Evolutionary conservation across 2,113 vertebrate genomes (phyloP).

Genomic region (Pterophyllum scalare): DNA sequence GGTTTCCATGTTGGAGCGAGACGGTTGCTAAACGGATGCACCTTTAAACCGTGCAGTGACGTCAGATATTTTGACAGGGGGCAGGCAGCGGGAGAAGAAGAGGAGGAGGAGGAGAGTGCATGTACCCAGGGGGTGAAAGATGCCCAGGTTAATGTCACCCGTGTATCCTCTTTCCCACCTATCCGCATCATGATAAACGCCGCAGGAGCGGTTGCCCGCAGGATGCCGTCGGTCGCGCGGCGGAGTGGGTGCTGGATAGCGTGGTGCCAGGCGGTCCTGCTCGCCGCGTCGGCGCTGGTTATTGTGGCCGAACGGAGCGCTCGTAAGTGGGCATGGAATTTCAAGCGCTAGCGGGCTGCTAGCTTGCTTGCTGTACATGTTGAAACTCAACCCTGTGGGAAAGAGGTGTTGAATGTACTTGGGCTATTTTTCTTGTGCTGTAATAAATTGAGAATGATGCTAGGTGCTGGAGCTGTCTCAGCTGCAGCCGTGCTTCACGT

Average conservation of each 20-base stretch:
- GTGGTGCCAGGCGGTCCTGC: conserved; percentile 80
- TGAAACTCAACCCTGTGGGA: not conserved
- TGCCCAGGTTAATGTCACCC: conserved; percentile 62
- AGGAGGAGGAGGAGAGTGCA: conserved; percentile 37
- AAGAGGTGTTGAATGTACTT: not conserved
- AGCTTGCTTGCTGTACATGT: not conserved
- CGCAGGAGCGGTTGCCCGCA: conserved; percentile 60
- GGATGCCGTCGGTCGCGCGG: conserved; percentile 73
- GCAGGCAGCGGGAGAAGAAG: conserved; percentile 50
- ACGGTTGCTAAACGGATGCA: conserved; percentile 16
- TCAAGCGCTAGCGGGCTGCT: not conserved
- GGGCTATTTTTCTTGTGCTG: not conserved
- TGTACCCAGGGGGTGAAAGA: conserved; percentile 46
- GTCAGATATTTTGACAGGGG: conserved; percentile 70
- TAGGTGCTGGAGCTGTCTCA: conserved; percentile 10
- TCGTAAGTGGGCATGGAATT: conserved; percentile 76
- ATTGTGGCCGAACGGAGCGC: conserved; percentile 81
- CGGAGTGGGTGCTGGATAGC: conserved; percentile 79
- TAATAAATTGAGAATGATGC: conserved; percentile 20
- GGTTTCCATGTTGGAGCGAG: not conserved
- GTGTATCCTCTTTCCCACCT: not conserved
- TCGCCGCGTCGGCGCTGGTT: conserved; percentile 80
- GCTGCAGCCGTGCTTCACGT: not conserved
- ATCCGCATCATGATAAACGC: conserved; percentile 66
- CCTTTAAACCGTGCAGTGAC: conserved; percentile 79